phyloP scores from a whole-genome alignment of 2,797 vertebrate species.

The Myripristis jacobus region DNA sequence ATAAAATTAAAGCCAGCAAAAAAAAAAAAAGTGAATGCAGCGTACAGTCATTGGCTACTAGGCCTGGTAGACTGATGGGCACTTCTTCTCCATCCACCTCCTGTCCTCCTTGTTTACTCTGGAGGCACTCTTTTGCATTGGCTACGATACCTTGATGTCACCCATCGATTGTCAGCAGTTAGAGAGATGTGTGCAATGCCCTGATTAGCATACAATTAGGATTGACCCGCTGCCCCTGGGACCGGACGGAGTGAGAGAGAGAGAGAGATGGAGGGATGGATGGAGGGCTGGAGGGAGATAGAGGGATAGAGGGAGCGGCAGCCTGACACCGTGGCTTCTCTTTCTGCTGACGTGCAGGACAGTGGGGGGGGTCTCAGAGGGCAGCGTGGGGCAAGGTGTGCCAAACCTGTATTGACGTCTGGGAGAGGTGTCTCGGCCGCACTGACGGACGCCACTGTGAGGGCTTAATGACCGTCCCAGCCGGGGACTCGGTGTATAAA shows the following conservation, averaged over 20 bases:
- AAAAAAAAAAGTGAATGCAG: constrained; percentile 16
- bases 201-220: constrained; percentile 86
- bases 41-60: neutral
- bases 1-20: constrained; percentile 15
- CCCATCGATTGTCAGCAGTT: constrained; percentile 82
- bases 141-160: constrained; percentile 78
- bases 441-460: constrained; percentile 71
- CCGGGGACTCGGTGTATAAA: constrained; percentile 34
- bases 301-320: constrained; percentile 26
- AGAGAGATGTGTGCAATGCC: constrained; percentile 73
- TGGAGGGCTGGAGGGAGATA: constrained; percentile 30
- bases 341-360: constrained; percentile 82
- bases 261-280: constrained; percentile 68
- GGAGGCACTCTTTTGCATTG: constrained; percentile 76
- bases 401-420: constrained; percentile 81
- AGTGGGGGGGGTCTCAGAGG: constrained; percentile 75
- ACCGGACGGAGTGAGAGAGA: constrained; percentile 66
- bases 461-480: constrained; percentile 71
- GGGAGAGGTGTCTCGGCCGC: constrained; percentile 68
- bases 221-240: constrained; percentile 80
- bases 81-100: constrained; percentile 52
- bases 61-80: constrained; percentile 46
- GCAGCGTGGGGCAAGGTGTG: constrained; percentile 75
- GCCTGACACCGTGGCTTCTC: constrained; percentile 77
- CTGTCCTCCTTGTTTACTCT: constrained; percentile 75